phyloP scores from a whole-genome alignment of 2,113 vertebrate genomes.

The Elephantulus edwardii region DNA sequence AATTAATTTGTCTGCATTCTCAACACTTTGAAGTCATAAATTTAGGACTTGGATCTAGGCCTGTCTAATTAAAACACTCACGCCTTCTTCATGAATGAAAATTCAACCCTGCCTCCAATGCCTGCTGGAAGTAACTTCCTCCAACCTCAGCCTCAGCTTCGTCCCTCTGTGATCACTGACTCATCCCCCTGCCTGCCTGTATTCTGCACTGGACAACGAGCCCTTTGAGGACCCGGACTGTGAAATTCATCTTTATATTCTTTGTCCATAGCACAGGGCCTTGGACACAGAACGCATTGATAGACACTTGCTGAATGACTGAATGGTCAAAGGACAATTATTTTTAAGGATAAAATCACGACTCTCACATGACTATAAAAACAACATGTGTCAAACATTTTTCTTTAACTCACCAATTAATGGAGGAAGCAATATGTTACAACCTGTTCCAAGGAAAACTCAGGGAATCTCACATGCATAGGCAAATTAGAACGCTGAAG shows the following conservation, averaged over 20 bases:
- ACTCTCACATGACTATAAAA: not conserved
- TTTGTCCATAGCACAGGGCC: not conserved
- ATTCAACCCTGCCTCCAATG: not conserved
- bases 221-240: not conserved
- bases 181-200: not conserved
- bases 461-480: not conserved
- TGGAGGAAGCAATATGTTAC: not conserved
- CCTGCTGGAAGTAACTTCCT: not conserved
- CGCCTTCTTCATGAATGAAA: not conserved
- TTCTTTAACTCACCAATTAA: not conserved
- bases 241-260: not conserved
- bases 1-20: not conserved
- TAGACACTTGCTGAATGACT: not conserved
- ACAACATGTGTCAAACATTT: not conserved
- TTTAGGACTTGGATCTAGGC: not conserved
- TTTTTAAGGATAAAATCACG: slow-evolving; percentile 21
- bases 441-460: slow-evolving; percentile 7
- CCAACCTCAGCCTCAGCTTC: not conserved
- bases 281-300: not conserved
- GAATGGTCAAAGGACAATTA: not conserved
- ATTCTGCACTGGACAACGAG: not conserved
- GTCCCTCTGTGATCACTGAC: not conserved
- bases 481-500: not conserved
- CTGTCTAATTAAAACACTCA: not conserved
- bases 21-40: not conserved